A percentile compares a stretch with the other conserved stretches of the same genome.
Evolutionary conservation across 2,113 vertebrate species (phyloP).

Genomic region (Psittacara wagleri): DNA sequence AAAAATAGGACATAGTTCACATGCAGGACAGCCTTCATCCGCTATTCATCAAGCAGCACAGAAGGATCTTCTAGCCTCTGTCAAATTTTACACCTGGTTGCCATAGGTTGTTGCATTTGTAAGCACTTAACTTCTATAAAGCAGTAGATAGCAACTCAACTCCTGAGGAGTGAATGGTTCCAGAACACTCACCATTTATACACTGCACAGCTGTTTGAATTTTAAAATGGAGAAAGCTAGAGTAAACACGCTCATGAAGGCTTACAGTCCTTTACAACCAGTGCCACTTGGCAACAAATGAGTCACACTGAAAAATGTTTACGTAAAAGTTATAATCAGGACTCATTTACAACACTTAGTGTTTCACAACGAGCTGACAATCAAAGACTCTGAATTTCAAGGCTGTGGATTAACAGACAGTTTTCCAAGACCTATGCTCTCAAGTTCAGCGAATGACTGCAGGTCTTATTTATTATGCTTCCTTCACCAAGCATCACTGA

Average conservation of each 20-base stretch:
- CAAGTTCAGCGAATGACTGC: background rate
- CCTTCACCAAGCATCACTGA: background rate
- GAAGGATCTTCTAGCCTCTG: background rate
- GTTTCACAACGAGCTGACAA: background rate
- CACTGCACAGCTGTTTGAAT: background rate
- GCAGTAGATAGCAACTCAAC: background rate
- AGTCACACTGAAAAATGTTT: background rate
- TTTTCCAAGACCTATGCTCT: background rate
- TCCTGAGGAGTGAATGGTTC: background rate
- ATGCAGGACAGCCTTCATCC: background rate
- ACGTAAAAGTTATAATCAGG: background rate
- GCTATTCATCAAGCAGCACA: background rate
- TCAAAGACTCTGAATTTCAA: background rate
- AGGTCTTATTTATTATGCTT: background rate
- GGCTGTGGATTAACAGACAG: background rate
- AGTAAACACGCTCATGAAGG: background rate
- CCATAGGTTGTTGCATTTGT: background rate
- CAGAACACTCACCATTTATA: background rate
- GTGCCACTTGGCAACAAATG: background rate
- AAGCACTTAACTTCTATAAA: background rate
- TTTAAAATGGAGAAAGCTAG: background rate
- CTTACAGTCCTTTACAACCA: background rate
- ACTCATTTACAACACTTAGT: background rate
- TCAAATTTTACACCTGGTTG: background rate
- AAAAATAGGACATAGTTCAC: background rate